Percentiles rank a stretch among this genome's conserved stretches.
Evolutionary conservation across 2,113 vertebrate species (phyloP).

Genomic region (Plotosus lineatus): DNA sequence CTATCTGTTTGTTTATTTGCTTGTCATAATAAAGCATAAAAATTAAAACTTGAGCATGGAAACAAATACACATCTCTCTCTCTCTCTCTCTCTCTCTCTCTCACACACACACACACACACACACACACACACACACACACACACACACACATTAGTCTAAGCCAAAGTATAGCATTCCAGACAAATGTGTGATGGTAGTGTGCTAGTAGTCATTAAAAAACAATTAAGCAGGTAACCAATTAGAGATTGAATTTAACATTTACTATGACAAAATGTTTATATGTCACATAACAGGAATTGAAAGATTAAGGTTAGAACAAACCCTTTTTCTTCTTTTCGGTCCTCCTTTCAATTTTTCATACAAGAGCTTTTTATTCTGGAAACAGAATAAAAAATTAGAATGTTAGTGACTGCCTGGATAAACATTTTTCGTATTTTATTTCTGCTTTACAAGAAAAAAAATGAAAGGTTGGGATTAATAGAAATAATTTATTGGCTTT

Average conservation of each 20-base stretch:
- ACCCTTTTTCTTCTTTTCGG: constrained; percentile 92
- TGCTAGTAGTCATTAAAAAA: too few species aligned
- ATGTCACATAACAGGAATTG: constrained; percentile 1
- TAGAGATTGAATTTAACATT: too few species aligned
- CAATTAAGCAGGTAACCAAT: background rate
- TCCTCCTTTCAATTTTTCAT: constrained; percentile 87
- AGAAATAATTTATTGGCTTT: background rate
- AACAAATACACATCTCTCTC: too few species aligned
- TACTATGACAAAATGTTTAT: background rate
- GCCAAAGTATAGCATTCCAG: too few species aligned
- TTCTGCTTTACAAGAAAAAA: background rate
- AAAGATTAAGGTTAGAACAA: constrained; percentile 46
- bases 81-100: too few species aligned
- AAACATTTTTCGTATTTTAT: background rate
- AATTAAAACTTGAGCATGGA: too few species aligned
- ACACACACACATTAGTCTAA: too few species aligned
- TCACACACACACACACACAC: too few species aligned
- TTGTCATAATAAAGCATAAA: too few species aligned
- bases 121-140: too few species aligned
- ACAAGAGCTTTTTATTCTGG: constrained; percentile 92
- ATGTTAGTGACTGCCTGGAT: background rate
- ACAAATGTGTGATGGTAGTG: too few species aligned
- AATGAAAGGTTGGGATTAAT: background rate
- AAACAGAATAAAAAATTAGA: constrained; percentile 40
- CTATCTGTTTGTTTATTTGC: too few species aligned